Conservation (phyloP, 2,113 vertebrate species). For the Ictalurus furcatus region DNA sequence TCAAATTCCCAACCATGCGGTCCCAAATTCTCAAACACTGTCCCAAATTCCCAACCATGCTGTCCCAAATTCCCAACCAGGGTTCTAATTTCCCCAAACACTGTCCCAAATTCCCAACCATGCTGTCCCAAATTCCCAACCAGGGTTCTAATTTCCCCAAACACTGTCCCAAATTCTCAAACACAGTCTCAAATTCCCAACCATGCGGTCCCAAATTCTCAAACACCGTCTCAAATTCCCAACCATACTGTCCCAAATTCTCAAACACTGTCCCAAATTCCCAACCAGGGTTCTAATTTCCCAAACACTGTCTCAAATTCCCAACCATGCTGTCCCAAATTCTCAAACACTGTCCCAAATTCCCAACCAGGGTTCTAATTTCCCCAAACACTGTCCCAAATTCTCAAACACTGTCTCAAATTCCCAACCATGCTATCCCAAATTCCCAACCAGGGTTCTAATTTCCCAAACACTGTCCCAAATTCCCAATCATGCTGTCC, state of each 20-base stretch:
- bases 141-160: accelerated
- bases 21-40: neutral
- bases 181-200: too few species aligned
- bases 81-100: too few species aligned
- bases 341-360: neutral
- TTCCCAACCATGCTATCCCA: neutral
- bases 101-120: too few species aligned
- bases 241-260: neutral
- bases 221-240: neutral
- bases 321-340: neutral
- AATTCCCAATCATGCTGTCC: neutral
- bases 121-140: neutral
- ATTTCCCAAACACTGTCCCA: neutral
- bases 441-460: too few species aligned
- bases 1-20: neutral
- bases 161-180: neutral
- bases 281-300: neutral
- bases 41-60: neutral
- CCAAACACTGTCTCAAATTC: neutral
- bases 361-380: neutral
- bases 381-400: neutral
- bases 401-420: neutral
- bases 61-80: neutral
- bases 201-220: neutral
- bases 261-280: neutral